Base-by-base conservation (phyloP, 2,888 invertebrate genomes). In the Trilocha varians region DNA sequence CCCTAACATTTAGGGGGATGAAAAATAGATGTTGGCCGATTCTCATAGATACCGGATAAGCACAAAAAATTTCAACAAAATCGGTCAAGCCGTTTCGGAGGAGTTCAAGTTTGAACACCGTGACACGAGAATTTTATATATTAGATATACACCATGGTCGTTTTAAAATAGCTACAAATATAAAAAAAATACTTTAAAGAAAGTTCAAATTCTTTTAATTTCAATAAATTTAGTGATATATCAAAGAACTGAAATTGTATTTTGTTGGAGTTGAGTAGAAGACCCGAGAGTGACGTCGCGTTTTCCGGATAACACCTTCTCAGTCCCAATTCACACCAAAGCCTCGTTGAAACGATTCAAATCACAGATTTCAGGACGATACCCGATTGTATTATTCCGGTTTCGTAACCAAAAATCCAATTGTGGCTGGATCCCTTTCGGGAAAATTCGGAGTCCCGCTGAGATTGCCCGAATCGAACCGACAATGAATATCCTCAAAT, bases 361-460 rank as follows among this genome's bases (percentile, higher is more conserved):
- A 83, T 82, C 83, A 71, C 77, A 83, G 84, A 83, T 84, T 82
- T 80, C 77, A 77, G 76, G 73, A 78, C 76, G 76, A 82, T 80
- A 80, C 75, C 80, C 80, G 76, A 67, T 80, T 82, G 78, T 83
- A 83, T 85, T 85, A 85, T 85, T 85, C 84, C 84, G 79, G 79
- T 78, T 79, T 82, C 67, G 73, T 76, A 79, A 80, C 79, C 84
- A 83, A 82, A 84, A 84, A 83, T 85, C 85, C 85, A 83, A 85
- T 85, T 85, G 85, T 84, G 69, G 59, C 61, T 53, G 58, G 67
- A 80, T 80, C 79, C 79, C 72, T 78, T 79, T 78, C 65, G 73
- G 60, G 73, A 74, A 75, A 77, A 78, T 67, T 70, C 65, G 68
- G 65, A 72, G 69, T 72, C 82, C 83, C 77, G 80, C 78, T 70